phyloP scores from a whole-genome alignment of 2,113 vertebrate genomes.

The Trinectes maculatus region DNA sequence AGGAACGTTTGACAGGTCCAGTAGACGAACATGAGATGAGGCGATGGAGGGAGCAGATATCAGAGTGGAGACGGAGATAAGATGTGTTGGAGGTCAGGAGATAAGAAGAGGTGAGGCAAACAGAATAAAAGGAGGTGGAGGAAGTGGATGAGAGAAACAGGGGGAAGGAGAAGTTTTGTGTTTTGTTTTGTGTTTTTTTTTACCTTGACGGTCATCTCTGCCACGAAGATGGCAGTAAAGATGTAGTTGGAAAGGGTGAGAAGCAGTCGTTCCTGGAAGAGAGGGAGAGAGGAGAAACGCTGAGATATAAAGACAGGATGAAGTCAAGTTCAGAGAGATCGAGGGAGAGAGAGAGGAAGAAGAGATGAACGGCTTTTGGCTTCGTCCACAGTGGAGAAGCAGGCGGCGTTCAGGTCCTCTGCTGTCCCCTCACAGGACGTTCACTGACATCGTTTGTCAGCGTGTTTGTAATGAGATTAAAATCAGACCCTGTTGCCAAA shows the following conservation, averaged over 20 bases:
- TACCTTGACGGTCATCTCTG: conserved; percentile 98
- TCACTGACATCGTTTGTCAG: too few relatives aligned
- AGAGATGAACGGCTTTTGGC: too few relatives aligned
- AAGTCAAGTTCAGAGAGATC: too few relatives aligned
- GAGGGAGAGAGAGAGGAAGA: background rate
- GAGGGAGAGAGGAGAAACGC: conserved; percentile 7
- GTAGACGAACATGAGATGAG: background rate
- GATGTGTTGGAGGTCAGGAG: background rate
- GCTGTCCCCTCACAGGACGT: too few relatives aligned
- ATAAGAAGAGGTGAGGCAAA: background rate
- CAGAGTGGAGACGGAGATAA: background rate
- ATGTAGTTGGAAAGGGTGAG: conserved; percentile 97
- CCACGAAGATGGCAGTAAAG: conserved; percentile 96
- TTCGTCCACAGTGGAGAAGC: too few relatives aligned
- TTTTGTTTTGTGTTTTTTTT: background rate
- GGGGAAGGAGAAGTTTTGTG: background rate
- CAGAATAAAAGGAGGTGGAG: background rate
- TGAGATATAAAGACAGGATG: background rate
- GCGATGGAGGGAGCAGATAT: background rate
- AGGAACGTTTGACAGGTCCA: background rate
- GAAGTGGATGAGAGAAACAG: background rate
- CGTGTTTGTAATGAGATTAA: too few relatives aligned
- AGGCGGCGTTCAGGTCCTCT: too few relatives aligned
- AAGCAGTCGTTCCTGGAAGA: conserved; percentile 89
- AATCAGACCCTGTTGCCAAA: too few relatives aligned